Evolutionary conservation across 2,797 vertebrate species (phyloP).

Genomic region (Thalassophryne amazonica): DNA sequence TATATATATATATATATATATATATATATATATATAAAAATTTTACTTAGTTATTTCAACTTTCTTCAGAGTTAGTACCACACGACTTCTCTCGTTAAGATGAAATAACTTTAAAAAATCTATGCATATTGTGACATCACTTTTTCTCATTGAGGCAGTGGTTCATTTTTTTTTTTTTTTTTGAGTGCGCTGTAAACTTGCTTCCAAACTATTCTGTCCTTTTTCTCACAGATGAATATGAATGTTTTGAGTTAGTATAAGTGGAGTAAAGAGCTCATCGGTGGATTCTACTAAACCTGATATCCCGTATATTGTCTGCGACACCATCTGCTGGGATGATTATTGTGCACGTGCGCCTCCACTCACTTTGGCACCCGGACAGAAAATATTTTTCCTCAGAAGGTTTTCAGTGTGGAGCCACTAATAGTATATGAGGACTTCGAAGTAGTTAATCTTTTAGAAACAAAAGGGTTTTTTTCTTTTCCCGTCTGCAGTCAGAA

Average conservation of each 20-base stretch:
- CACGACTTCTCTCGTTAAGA: no score
- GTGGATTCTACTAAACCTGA: slow-evolving; percentile 37
- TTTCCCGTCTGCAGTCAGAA: background rate
- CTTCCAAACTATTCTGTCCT: slow-evolving; percentile 5
- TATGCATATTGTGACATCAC: no score
- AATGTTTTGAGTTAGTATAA: slow-evolving; percentile 14
- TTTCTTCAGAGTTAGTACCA: no score
- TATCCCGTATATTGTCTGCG: no score
- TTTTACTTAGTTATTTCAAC: no score
- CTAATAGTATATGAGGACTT: background rate
- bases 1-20: no score
- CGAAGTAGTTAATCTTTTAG: slow-evolving; percentile 9
- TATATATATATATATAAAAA: no score
- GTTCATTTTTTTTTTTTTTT: no score
- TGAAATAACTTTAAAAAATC: no score
- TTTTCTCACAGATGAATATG: slow-evolving; percentile 11
- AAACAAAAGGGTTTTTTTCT: background rate
- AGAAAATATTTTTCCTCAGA: slow-evolving; percentile 2
- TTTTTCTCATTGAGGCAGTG: no score
- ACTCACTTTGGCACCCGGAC: background rate
- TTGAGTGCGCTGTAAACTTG: no score
- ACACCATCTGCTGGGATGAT: slow-evolving; percentile 36
- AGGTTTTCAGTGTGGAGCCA: background rate
- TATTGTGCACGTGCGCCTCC: background rate
- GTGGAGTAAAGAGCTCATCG: slow-evolving; percentile 15